Evolutionary conservation across 2,113 vertebrate genomes (phyloP).

Genomic region (Polyodon spathula): DNA sequence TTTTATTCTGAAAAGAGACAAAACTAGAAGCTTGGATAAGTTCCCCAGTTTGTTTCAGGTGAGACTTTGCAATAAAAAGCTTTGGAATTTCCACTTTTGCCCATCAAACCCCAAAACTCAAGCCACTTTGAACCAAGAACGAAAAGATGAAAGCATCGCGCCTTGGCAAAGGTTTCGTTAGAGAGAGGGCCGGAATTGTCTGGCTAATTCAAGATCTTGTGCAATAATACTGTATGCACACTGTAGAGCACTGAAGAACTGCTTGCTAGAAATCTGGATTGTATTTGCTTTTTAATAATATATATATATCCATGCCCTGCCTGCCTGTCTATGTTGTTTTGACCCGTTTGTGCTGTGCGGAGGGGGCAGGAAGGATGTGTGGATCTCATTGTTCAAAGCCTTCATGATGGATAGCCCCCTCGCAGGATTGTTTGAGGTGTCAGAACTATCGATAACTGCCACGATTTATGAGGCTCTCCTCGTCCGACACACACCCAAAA

Average conservation of each 20-base stretch:
- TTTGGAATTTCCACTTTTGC: too few relatives aligned
- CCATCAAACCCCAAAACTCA: too few relatives aligned
- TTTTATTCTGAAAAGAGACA: too few relatives aligned
- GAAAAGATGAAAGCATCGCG: too few relatives aligned
- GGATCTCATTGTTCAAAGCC: neutral
- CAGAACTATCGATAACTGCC: neutral
- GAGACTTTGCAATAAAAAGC: too few relatives aligned
- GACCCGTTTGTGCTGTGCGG: conserved; percentile 9
- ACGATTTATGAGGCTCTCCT: neutral
- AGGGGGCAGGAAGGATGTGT: neutral
- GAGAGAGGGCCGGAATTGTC: too few relatives aligned
- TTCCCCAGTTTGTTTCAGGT: too few relatives aligned
- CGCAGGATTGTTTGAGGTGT: neutral
- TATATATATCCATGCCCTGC: conserved; percentile 31
- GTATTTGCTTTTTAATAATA: conserved; percentile 11
- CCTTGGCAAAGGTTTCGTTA: too few relatives aligned
- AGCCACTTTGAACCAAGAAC: too few relatives aligned
- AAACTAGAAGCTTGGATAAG: too few relatives aligned
- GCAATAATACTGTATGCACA: neutral
- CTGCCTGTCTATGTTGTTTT: conserved; percentile 21
- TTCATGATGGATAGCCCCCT: neutral
- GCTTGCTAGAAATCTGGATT: neutral
- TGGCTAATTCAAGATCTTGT: neutral
- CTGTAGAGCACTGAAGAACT: neutral
- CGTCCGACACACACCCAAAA: neutral